These are phyloP conservation scores for Panagrolaimus sp. DNA, from an alignment of 1,140 invertebrate species.

Conservation along the genomic window DNA sequence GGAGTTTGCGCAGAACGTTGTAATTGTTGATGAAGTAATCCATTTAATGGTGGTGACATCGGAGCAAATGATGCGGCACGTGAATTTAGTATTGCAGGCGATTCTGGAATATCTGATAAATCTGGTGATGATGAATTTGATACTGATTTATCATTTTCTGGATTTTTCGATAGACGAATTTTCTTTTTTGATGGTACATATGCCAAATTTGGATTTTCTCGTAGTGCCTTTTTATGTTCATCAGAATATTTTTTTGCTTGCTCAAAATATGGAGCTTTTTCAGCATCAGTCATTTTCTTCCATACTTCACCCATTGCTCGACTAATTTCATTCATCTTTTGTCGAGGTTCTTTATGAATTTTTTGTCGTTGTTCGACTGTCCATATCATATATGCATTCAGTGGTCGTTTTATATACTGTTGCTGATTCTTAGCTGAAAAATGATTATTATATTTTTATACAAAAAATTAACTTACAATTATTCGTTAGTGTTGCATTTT, in stretches of 20 bases:
- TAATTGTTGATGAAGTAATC: too few species aligned
- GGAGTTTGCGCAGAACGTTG: too few species aligned
- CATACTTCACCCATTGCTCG: slow-evolving; percentile 50
- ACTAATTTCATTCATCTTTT: slow-evolving; percentile 46
- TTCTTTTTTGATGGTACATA: slow-evolving; percentile 43
- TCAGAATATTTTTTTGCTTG: slow-evolving; percentile 34
- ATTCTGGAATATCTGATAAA: neutral
- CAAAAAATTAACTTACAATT: slow-evolving; percentile 9
- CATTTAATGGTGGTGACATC: neutral
- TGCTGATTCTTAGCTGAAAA: slow-evolving; percentile 31
- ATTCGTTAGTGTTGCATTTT: slow-evolving; percentile 28
- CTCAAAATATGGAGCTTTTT: slow-evolving; percentile 50
- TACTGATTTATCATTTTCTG: neutral
- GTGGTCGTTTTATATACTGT: slow-evolving; percentile 45
- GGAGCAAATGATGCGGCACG: neutral
- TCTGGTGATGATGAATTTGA: neutral
- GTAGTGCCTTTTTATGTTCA: slow-evolving; percentile 44
- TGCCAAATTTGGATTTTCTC: slow-evolving; percentile 42
- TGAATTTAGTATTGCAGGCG: neutral
- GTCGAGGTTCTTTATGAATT: slow-evolving; percentile 54
- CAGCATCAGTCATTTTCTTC: slow-evolving; percentile 48
- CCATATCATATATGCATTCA: slow-evolving; percentile 54
- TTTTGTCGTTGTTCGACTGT: slow-evolving; percentile 60
- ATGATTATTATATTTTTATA: neutral
- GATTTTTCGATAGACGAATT: neutral